Base-by-base conservation (phyloP, 1,140 invertebrate species). In the Platorchestia sp. region DNA sequence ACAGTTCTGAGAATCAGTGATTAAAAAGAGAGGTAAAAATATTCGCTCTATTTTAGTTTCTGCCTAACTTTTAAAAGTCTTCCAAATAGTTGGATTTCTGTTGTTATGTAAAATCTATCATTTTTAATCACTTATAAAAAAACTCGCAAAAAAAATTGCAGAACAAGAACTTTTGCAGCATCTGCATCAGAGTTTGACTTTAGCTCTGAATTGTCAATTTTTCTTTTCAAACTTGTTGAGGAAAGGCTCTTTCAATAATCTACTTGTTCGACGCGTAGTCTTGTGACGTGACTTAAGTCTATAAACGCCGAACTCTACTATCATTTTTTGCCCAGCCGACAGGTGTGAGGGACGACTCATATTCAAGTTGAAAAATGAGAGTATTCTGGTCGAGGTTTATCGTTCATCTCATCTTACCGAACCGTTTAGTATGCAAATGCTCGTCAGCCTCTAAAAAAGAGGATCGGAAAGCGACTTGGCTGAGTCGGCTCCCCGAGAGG, bases 401-500 rank as follows among this genome's bases (percentile, higher is more conserved):
- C 91, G 91, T 45, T 93, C 91, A 93, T 93, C 91, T 93, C 91
- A 93, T 93, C 91, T 93, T 93, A 93, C 91, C 91, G 91, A 93
- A 93, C 91, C 91, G 91, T 93, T 93, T 93, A 93, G 91, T 93
- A 93, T 93, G 91, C 91, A 93, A 93, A 93, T 93, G 91, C 91
- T 93, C 91, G 91, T 93, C 91, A 93, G 91, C 91, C 91, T 45
- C 91, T 7, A 93, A 93, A 93, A 93, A 93, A 93, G 91, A 93
- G 91, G 91, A 93, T 93, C 91, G 91, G 91, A 45, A 93, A 93
- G 91, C 45, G 91, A 93, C 91, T 93, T 93, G 91, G 91, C 91
- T 93, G 91, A 93, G 91, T 44, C 91, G 91, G 44, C 91, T 93
- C 91, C 43, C 91, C 1, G 45, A 93, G 91, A 93, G 91, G 91